Evolutionary conservation across 1,140 invertebrate species (phyloP).

Genomic region (Trichonephila inaurata): DNA sequence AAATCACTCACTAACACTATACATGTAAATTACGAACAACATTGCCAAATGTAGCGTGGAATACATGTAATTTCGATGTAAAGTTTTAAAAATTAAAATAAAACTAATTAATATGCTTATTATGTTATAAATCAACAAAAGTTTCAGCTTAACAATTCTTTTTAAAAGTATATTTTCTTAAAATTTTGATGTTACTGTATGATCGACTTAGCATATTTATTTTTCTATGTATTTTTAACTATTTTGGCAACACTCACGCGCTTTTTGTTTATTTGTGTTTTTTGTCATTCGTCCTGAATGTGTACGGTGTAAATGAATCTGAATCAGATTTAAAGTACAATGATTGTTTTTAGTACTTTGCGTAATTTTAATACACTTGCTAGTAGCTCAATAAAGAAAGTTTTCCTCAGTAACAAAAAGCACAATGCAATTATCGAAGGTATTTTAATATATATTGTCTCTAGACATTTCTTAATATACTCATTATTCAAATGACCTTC

Average conservation of each 20-base stretch:
- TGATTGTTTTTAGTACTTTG: constrained; percentile 44
- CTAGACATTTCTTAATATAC: background rate
- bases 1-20: background rate
- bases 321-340: background rate
- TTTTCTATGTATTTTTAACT: background rate
- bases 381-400: background rate
- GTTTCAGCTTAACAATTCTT: no score
- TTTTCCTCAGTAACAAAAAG: background rate
- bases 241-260: background rate
- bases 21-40: no score
- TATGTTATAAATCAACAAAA: no score
- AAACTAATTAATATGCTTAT: no score
- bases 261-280: background rate
- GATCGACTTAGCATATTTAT: background rate
- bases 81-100: no score
- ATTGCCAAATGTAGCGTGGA: no score
- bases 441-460: background rate
- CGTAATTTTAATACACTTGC: background rate
- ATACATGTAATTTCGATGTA: no score
- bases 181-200: no score
- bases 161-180: no score
- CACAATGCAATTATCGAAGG: constrained; percentile 27
- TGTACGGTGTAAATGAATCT: background rate
- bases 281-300: background rate
- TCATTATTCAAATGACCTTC: background rate